Percentiles rank a stretch among this genome's conserved stretches.
phyloP scores from a whole-genome alignment of 2,888 invertebrate species.

The Ligdia adustata region DNA sequence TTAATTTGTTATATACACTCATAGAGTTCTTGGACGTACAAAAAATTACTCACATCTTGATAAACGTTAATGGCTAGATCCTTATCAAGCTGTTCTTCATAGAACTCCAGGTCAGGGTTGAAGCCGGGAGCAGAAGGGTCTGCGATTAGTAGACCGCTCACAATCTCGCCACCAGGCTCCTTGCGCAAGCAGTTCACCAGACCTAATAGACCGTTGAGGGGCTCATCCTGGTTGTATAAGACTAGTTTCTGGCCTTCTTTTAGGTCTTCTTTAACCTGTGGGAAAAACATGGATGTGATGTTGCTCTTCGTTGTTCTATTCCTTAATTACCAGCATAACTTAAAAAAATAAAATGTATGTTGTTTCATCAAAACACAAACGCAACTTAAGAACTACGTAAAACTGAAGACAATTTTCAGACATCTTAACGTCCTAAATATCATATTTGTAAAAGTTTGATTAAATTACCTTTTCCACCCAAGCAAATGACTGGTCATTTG shows the following conservation, averaged over 20 bases:
- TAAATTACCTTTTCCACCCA: constrained; percentile 77
- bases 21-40: background rate
- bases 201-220: constrained; percentile 92
- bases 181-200: constrained; percentile 93
- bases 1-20: too few species aligned
- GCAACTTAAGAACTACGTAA: too few species aligned
- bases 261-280: constrained; percentile 61
- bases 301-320: too few species aligned
- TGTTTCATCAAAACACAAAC: too few species aligned
- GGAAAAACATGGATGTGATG: background rate
- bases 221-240: constrained; percentile 87
- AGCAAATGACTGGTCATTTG: constrained; percentile 63
- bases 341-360: too few species aligned
- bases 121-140: constrained; percentile 87
- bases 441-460: background rate
- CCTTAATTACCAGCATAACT: too few species aligned
- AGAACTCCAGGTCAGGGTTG: constrained; percentile 85
- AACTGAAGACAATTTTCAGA: too few species aligned
- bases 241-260: constrained; percentile 81
- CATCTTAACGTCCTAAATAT: too few species aligned
- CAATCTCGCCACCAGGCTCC: constrained; percentile 89
- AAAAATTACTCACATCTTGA: constrained; percentile 73
- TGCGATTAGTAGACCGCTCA: constrained; percentile 86
- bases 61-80: constrained; percentile 92
- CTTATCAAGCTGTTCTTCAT: constrained; percentile 86